These are phyloP conservation scores for Camptogramma bilineatum DNA, from an alignment of 2,888 invertebrate genomes.

Conservation along the genomic window DNA sequence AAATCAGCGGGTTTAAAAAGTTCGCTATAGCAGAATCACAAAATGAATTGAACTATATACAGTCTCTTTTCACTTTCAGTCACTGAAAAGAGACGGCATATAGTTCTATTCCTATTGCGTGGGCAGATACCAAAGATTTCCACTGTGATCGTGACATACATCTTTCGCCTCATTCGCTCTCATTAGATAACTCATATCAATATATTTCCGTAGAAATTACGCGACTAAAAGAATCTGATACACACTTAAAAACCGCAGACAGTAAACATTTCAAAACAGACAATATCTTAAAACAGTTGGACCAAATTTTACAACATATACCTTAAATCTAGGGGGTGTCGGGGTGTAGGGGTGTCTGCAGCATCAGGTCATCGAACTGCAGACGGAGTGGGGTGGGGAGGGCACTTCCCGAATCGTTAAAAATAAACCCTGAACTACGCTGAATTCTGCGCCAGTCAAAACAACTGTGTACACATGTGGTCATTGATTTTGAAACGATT, in stretches of 20 bases:
- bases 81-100: too few species aligned
- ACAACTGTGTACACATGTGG: slow-evolving; percentile 11
- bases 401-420: slow-evolving; percentile 56
- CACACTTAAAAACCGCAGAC: neutral
- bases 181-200: too few species aligned
- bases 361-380: slow-evolving; percentile 58
- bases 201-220: too few species aligned
- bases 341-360: slow-evolving; percentile 46
- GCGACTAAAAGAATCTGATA: neutral
- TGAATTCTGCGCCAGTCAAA: slow-evolving; percentile 33
- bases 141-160: too few species aligned
- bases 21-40: too few species aligned
- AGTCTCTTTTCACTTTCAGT: too few species aligned
- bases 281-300: slow-evolving; percentile 50
- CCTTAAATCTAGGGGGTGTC: slow-evolving; percentile 53
- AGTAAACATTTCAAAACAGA: slow-evolving; percentile 33
- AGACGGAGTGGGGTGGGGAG: slow-evolving; percentile 38
- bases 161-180: too few species aligned
- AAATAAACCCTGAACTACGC: slow-evolving; percentile 45
- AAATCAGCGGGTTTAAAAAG: too few species aligned
- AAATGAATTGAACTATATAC: too few species aligned
- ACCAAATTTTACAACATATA: slow-evolving; percentile 35
- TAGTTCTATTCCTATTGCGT: too few species aligned
- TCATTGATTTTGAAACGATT: neutral
- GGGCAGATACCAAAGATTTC: too few species aligned